Evolutionary conservation across 2,113 vertebrate genomes (phyloP).

Genomic region (Opisthocomus hoazin): DNA sequence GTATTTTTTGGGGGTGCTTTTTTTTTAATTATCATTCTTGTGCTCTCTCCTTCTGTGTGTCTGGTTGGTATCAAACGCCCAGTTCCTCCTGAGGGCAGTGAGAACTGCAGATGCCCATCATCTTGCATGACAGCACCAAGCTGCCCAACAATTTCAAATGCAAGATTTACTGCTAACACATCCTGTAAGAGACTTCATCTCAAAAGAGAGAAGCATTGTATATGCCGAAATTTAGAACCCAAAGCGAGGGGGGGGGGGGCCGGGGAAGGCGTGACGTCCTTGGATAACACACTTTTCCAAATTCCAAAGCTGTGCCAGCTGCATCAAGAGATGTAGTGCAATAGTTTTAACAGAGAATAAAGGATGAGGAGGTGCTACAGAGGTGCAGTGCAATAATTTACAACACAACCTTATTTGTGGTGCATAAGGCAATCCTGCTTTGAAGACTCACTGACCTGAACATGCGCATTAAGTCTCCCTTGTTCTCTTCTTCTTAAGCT

Average conservation of each 20-base stretch:
- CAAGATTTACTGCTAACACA: neutral
- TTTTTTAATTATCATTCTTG: neutral
- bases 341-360: neutral
- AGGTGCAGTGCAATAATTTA: neutral
- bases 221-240: neutral
- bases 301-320: neutral
- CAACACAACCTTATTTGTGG: accelerated
- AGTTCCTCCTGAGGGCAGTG: neutral
- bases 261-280: neutral
- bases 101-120: neutral
- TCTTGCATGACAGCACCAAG: neutral
- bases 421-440: neutral
- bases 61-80: neutral
- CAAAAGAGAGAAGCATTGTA: neutral
- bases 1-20: neutral
- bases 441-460: neutral
- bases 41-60: neutral
- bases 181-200: neutral
- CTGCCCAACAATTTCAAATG: neutral
- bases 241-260: no score
- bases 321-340: neutral
- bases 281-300: neutral
- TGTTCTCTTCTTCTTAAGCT: neutral
- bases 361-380: neutral
- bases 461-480: accelerated